These are phyloP conservation scores for Bactericera cockerelli DNA, from an alignment of 1,140 invertebrate species.

Conservation along the genomic window DNA sequence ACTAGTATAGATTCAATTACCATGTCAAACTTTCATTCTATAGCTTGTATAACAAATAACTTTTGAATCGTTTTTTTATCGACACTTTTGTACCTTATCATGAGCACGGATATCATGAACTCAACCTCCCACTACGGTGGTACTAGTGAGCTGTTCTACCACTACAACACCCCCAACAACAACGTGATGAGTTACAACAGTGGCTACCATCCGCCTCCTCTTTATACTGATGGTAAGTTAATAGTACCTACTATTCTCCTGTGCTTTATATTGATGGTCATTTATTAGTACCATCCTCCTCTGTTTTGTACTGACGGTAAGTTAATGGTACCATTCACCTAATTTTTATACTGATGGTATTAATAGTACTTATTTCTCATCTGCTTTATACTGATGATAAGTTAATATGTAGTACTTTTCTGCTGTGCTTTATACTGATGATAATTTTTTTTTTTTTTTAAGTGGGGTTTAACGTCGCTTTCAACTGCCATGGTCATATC, in stretches of 20 bases:
- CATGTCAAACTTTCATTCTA: too few relatives aligned
- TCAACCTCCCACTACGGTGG: neutral
- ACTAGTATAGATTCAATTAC: too few relatives aligned
- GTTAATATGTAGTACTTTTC: neutral
- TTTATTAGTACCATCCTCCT: neutral
- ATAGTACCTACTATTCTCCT: too few relatives aligned
- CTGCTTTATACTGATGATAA: neutral
- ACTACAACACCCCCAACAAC: conserved; percentile 1
- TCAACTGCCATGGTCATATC: too few relatives aligned
- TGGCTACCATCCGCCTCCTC: neutral
- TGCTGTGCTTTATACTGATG: neutral
- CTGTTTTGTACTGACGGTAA: neutral
- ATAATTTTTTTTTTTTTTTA: too few relatives aligned
- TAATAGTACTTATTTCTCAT: neutral
- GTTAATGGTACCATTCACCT: too few relatives aligned
- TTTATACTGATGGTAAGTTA: neutral
- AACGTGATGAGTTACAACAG: neutral
- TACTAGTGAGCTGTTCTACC: neutral
- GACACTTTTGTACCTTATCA: too few relatives aligned
- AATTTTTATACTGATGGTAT: too few relatives aligned
- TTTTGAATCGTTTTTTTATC: too few relatives aligned
- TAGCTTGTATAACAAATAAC: too few relatives aligned
- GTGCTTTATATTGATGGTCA: too few relatives aligned
- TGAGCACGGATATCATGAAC: neutral
- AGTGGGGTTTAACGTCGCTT: too few relatives aligned